Evolutionary conservation across 2,888 invertebrate species (phyloP), one percentile per base, ranked within the genome.

Genomic region (Rhamphomyia laevipes): DNA sequence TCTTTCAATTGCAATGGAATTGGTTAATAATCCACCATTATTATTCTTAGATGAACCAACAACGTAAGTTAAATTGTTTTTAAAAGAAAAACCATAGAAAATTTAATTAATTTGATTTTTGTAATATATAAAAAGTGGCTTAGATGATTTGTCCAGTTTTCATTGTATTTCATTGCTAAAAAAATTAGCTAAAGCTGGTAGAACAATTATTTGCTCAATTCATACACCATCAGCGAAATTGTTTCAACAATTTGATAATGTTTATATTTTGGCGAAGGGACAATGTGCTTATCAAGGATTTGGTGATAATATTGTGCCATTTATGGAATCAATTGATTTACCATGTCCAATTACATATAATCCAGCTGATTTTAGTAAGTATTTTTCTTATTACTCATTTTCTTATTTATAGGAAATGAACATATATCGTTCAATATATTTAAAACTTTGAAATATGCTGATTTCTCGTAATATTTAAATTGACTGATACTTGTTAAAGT

Each of bases 11-110:
- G 95, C 94, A 1, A 68, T 93, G 53, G 96, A 96, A 66, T 74
- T 96, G 23, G 81, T 71, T 1, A 93, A 94, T 68, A 95, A 96
- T 68, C 96, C 95, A 3, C 93, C 95, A 1, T 84, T 95, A 9
- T 80, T 96, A 67, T 95, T 95, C 67, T 77, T 96, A 51, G 95
- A 96, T 67, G 95, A 96, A 65, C 95, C 95, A 1, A 96, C 96
- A 4, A 93, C 94, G 94, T 95, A 74, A 80, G 23, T 5, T 27
- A 27, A 4, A 7, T 27, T 27, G 2, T 9, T n/a, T n/a, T n/a
- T n/a, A 27, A 27, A 4, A 27, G n/a, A n/a, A n/a, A n/a, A n/a
- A n/a, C n/a, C n/a, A n/a, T n/a, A n/a, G n/a, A 27, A 7, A 2
- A 27, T 27, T 27, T 2, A 27, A n/a, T n/a, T n/a, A n/a, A n/a